Percentiles rank a stretch among this genome's conserved stretches.
Evolutionary conservation across 2,888 invertebrate genomes (phyloP).

Genomic region (Nymphalis c-album): DNA sequence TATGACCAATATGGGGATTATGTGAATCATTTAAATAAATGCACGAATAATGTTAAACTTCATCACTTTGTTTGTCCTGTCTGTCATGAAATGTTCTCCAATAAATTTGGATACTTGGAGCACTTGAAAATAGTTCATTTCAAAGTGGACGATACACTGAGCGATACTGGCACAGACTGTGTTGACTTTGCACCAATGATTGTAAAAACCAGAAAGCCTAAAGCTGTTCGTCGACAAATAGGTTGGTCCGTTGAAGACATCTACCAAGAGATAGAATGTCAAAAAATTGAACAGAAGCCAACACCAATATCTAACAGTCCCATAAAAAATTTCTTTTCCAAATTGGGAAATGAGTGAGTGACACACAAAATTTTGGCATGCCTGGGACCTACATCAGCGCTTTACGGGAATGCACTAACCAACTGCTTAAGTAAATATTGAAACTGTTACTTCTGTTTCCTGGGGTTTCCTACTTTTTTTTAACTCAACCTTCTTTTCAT

Average conservation of each 20-base stretch:
- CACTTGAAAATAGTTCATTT: slow-evolving; percentile 66
- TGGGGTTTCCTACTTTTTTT: slow-evolving; percentile 9
- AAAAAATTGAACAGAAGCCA: slow-evolving; percentile 64
- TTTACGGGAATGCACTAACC: slow-evolving; percentile 45
- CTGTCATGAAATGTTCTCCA: slow-evolving; percentile 72
- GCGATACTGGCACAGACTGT: slow-evolving; percentile 61
- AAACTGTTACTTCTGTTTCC: slow-evolving; percentile 22
- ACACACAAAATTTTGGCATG: slow-evolving; percentile 65
- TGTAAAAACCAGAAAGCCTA: slow-evolving; percentile 67
- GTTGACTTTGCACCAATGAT: slow-evolving; percentile 70
- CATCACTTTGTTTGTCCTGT: slow-evolving; percentile 74
- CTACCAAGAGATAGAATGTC: slow-evolving; percentile 77
- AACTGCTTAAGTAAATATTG: slow-evolving; percentile 43
- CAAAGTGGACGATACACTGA: slow-evolving; percentile 45
- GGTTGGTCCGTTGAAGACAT: slow-evolving; percentile 79
- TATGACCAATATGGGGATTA: slow-evolving; percentile 69
- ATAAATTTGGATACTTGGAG: slow-evolving; percentile 64
- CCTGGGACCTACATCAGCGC: slow-evolving; percentile 45
- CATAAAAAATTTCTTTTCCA: slow-evolving; percentile 71
- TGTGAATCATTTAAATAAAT: slow-evolving; percentile 68
- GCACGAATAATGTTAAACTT: slow-evolving; percentile 73
- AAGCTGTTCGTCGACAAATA: slow-evolving; percentile 70
- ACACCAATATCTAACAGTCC: slow-evolving; percentile 69
- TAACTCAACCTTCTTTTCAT: slow-evolving; percentile 2
- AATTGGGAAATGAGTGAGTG: slow-evolving; percentile 78